Conservation (phyloP, 2,113 vertebrate genomes). For the Lepidothrix coronata region DNA sequence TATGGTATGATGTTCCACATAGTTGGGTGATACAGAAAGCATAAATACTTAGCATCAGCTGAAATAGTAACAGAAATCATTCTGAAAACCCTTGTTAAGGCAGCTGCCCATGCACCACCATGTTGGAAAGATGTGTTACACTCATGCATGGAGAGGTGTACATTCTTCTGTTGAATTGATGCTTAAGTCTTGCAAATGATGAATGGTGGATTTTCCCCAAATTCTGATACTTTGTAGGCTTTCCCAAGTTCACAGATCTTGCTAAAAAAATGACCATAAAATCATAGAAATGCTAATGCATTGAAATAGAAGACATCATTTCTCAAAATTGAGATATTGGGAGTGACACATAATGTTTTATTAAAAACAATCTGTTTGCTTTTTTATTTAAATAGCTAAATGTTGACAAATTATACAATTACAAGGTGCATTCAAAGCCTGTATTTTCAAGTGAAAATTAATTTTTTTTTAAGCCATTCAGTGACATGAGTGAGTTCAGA, state of each 20-base stretch:
- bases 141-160: neutral
- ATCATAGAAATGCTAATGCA: neutral
- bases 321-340: neutral
- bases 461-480: neutral
- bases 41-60: neutral
- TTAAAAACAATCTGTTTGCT: neutral
- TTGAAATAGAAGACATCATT: neutral
- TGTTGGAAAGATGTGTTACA: neutral
- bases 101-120: rapidly evolving
- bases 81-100: neutral
- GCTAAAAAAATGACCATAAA: neutral
- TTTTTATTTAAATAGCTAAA: neutral
- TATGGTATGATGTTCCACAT: neutral
- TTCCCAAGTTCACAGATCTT: neutral
- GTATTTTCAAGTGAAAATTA: neutral
- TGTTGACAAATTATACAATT: neutral
- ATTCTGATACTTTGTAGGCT: neutral
- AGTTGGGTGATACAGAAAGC: neutral
- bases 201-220: neutral
- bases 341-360: neutral
- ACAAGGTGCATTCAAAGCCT: neutral
- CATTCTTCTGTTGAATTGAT: rapidly evolving
- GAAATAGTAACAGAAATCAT: neutral
- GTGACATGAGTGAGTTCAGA: neutral
- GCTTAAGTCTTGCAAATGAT: neutral